Evolutionary conservation across 2,888 invertebrate genomes (phyloP), one percentile per base, ranked within the genome.

Genomic region (Cheilosia pagana): DNA sequence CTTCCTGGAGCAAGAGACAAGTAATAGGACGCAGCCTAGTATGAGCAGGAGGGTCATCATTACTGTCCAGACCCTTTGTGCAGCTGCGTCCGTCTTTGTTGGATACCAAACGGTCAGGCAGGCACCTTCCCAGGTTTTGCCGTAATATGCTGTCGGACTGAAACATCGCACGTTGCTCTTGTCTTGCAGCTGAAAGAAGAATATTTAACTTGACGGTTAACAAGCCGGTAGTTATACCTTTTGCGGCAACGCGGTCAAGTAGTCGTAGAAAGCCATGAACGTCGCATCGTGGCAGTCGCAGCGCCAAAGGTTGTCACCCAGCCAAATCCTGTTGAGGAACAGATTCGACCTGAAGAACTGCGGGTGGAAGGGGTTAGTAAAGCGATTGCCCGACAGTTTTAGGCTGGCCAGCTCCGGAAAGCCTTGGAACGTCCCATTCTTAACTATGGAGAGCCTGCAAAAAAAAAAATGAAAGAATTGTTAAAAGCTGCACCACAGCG

Each of bases 221-320:
- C 14, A 25, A 52, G 16, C 2, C 16, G 7, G 4, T 19, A 0
- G 7, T 14, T 59, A 7, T 72, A 91, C 91, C 88, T 90, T 94
- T 25, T 92, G 92, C 1, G 95, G 94, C 81, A 93, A 92, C 19
- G 93, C 89, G 1, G 93, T 94, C 14, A 96, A 88, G 89, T 92
- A 95, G 78, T 93, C 93, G 87, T 94, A 95, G 88, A 95, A 94
- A 10, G 93, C 92, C 70, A 93, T 92, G 89, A 96, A 94, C 23
- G 94, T 93, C 0, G 88, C 87, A 85, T 94, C 94, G n/a, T 90
- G 87, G 88, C 96, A 96, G 85, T 95, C 94, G 89, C 96, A 96
- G 79, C 94, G 93, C 96, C 96, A 96, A 87, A 95, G 95, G 90
- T 96, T 96, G 88, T 96, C 95, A 16, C 93, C 93, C 55, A 96